Base-by-base conservation (phyloP, 1,140 invertebrate species). In the Sycophaga agraensis region DNA sequence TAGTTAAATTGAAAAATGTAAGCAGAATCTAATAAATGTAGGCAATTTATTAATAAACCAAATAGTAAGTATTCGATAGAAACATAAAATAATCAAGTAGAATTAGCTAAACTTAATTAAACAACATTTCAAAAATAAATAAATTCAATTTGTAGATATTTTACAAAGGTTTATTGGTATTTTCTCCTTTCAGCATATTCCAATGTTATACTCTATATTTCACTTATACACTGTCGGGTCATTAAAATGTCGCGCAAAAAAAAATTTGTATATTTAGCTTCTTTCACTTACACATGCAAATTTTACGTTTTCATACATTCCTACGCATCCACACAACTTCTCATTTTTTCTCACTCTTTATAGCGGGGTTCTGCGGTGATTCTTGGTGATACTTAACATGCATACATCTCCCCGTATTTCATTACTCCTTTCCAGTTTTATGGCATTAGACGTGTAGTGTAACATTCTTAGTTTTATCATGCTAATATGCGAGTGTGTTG, bases 91-190 rank as follows among this genome's bases (percentile, higher is more conserved):
- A n/a, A n/a, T n/a, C n/a, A n/a, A n/a, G n/a, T n/a, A n/a, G n/a
- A n/a, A n/a, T n/a, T n/a, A n/a, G n/a, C n/a, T n/a, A n/a, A n/a
- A n/a, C n/a, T n/a, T n/a, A n/a, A n/a, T n/a, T n/a, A n/a, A n/a
- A n/a, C n/a, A n/a, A n/a, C n/a, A n/a, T n/a, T n/a, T n/a, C n/a
- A n/a, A n/a, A n/a, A n/a, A n/a, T n/a, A n/a, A n/a, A n/a, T n/a
- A n/a, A n/a, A n/a, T n/a, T n/a, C n/a, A n/a, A n/a, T n/a, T n/a
- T n/a, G n/a, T n/a, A n/a, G n/a, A n/a, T n/a, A n/a, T 28, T 42
- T 55, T 55, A 55, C 24, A 55, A 55, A 55, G 39, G 17, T 55
- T 55, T 55, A 55, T 28, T 55, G 51, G 26, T 55, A 43, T 42
- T 55, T 16, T 43, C 28, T 28, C 7, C 22, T 43, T 16, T 39